phyloP scores from a whole-genome alignment of 1,140 invertebrate genomes.

The Triops cancriformis region DNA sequence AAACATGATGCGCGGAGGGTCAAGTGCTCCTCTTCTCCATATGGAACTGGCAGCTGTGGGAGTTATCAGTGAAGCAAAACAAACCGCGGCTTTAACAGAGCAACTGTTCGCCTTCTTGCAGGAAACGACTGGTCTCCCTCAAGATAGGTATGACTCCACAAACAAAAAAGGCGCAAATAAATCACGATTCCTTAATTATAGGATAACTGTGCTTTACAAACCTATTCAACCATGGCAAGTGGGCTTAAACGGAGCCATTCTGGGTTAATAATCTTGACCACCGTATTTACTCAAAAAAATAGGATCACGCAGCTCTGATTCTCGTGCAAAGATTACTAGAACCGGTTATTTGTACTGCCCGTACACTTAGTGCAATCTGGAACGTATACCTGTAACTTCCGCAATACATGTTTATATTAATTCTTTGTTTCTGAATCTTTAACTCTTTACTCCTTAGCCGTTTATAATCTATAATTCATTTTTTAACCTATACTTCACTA shows the following conservation, averaged over 20 bases:
- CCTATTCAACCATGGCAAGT: slow-evolving; percentile 21
- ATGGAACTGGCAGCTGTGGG: slow-evolving; percentile 16
- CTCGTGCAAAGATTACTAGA: not conserved
- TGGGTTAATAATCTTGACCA: not conserved
- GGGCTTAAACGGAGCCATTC: slow-evolving; percentile 13
- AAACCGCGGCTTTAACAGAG: not conserved
- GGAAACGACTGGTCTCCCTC: not conserved
- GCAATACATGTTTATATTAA: not conserved
- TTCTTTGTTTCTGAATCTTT: too few relatives aligned
- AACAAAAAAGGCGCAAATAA: not conserved
- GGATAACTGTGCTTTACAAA: slow-evolving; percentile 16
- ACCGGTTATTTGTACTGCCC: not conserved
- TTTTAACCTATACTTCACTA: not conserved
- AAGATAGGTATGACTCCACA: slow-evolving; percentile 3
- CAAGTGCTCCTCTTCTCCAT: slow-evolving; percentile 15
- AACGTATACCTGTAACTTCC: not conserved
- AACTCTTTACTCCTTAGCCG: too few relatives aligned
- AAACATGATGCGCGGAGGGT: slow-evolving; percentile 17
- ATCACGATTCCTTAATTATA: not conserved
- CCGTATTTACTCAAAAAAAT: not conserved
- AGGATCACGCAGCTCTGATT: not conserved
- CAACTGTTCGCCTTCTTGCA: slow-evolving; percentile 16
- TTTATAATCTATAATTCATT: too few relatives aligned
- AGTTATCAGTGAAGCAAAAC: slow-evolving; percentile 7
- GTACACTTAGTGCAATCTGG: not conserved